A percentile compares a stretch with the other conserved stretches of the same genome.
These are phyloP conservation scores for Conistra vaccinii DNA, from an alignment of 2,888 invertebrate genomes.

Conservation along the genomic window DNA sequence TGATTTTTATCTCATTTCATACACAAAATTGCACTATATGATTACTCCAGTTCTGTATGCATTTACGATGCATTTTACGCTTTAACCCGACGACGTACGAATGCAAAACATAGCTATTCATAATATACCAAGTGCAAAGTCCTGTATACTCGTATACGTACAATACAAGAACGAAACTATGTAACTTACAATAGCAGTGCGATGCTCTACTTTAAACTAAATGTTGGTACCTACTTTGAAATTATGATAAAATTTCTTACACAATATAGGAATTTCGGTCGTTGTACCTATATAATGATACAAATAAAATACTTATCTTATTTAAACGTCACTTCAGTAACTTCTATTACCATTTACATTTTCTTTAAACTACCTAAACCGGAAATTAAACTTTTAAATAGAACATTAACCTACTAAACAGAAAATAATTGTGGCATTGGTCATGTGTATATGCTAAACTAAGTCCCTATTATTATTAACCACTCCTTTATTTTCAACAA, in stretches of 20 bases:
- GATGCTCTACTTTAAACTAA: slow-evolving; percentile 15
- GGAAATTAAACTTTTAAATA: not conserved
- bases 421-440: not conserved
- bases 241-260: not conserved
- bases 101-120: not conserved
- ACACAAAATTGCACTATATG: not conserved
- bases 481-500: not conserved
- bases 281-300: not conserved
- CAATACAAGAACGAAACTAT: not conserved
- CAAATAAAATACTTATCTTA: not conserved
- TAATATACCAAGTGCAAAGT: not conserved
- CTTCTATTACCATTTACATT: not conserved
- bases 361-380: not conserved
- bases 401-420: not conserved
- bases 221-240: slow-evolving; percentile 10
- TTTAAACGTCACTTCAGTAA: not conserved
- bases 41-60: not conserved
- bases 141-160: not conserved
- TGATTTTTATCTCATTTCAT: not conserved
- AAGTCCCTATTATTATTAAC: not conserved
- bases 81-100: not conserved
- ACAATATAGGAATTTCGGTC: not conserved
- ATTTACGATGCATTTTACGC: not conserved
- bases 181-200: not conserved
- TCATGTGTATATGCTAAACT: not conserved